Conservation (phyloP, 2,113 vertebrate species). For the Aptenodytes patagonicus region DNA sequence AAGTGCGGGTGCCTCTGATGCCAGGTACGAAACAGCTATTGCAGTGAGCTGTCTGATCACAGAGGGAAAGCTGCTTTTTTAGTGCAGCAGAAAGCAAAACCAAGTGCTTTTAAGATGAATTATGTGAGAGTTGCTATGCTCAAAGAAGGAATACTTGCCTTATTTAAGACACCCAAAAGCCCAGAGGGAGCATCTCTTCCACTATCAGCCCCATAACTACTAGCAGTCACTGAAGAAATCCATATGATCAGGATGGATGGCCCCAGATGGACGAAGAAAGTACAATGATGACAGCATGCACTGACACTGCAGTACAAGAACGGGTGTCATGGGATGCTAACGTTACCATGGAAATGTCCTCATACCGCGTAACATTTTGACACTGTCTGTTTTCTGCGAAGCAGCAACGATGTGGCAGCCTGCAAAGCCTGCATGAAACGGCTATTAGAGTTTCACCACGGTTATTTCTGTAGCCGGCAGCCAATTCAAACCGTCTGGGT, state of each 20-base stretch:
- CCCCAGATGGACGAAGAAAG: slow-evolving; percentile 17
- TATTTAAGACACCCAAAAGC: not conserved
- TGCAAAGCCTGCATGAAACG: not conserved
- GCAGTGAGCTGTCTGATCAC: rapidly evolving
- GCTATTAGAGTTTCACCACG: not conserved
- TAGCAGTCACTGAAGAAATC: not conserved
- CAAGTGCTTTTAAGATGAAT: not conserved
- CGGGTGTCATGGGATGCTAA: slow-evolving; percentile 40
- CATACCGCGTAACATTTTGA: slow-evolving; percentile 29
- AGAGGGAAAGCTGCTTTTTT: not conserved
- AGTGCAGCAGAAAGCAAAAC: not conserved
- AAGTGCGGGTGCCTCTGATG: not conserved
- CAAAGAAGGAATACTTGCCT: not conserved
- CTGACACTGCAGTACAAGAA: not conserved
- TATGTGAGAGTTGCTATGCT: not conserved
- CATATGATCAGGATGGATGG: not conserved
- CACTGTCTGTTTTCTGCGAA: slow-evolving; percentile 26
- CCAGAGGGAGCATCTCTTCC: not conserved
- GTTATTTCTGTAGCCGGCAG: not conserved
- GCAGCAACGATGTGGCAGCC: slow-evolving; percentile 16
- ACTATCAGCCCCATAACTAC: not conserved
- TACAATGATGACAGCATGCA: not conserved
- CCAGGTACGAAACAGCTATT: not conserved
- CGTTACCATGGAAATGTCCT: slow-evolving; percentile 66
- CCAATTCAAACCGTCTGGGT: slow-evolving; percentile 16